Evolutionary conservation across 2,113 vertebrate genomes (phyloP).

Genomic region (Phylloscopus whistleri): DNA sequence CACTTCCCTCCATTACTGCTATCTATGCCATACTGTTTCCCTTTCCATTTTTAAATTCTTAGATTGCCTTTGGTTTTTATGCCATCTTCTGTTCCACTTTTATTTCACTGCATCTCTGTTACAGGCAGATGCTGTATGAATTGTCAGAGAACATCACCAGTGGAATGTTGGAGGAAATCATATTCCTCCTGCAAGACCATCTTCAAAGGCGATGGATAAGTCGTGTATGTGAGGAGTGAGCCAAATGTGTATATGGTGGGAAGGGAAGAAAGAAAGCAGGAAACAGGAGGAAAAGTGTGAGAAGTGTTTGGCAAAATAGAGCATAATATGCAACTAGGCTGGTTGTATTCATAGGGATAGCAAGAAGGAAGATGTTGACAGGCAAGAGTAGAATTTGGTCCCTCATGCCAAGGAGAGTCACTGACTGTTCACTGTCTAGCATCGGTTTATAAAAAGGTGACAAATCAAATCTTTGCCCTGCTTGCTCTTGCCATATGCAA

Average conservation of each 20-base stretch:
- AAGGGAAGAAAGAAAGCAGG: neutral
- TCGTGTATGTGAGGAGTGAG: slow-evolving; percentile 41
- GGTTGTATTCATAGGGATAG: neutral
- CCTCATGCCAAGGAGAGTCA: neutral
- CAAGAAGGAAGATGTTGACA: neutral
- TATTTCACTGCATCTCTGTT: slow-evolving; percentile 14
- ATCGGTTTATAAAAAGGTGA: neutral
- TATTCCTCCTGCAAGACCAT: slow-evolving; percentile 9
- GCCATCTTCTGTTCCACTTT: neutral
- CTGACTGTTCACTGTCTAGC: neutral
- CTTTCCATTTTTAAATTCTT: neutral
- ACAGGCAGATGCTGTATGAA: slow-evolving; percentile 73
- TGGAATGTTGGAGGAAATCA: slow-evolving; percentile 19
- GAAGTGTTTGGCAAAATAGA: neutral
- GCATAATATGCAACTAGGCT: neutral
- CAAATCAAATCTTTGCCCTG: neutral
- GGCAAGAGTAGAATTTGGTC: neutral
- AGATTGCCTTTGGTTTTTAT: neutral
- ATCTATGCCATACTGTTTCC: neutral
- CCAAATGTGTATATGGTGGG: neutral
- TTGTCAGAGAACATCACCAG: slow-evolving; percentile 60
- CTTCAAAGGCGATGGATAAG: slow-evolving; percentile 31
- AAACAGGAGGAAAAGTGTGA: neutral
- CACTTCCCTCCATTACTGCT: neutral
- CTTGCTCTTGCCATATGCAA: neutral